Evolutionary conservation across 2,797 vertebrate genomes (phyloP), one percentile per base, ranked within the genome.

Genomic region (Phalloptychus januarius): DNA sequence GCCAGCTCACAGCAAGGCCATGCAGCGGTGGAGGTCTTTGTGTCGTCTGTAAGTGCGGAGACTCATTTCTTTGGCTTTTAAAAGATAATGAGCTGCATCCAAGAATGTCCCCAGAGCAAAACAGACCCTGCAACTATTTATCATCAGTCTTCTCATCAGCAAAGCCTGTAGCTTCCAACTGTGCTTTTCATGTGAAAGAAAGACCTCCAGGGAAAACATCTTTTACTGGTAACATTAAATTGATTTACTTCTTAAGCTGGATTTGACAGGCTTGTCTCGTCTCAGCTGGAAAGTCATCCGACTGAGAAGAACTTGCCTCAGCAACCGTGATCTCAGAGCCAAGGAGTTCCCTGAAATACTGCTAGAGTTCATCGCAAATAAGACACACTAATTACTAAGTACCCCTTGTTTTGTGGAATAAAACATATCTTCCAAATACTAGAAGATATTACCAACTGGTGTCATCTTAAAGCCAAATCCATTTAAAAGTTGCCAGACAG

Each of bases 21-120:
- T 63, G 58, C 50, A 80, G 83, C 7, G 8, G 72, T 76, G 70
- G 15, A 79, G 76, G 79, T 75, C 42, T 84, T 80, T 80, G 65
- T 71, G 67, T 83, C 76, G 72, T 88, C 75, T 83, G 79, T 58
- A 78, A 83, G 52, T 76, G n/a, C 28, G 69, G 50, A 89, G 92
- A 93, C 77, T 92, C 91, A 93, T 89, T 83, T 71, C 72, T 92
- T 78, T 15, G 74, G 74, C 75, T 86, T 38, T 76, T 48, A 85
- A 1, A 87, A 77, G 78, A 80, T 4, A 25, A 15, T 25, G 54
- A 78, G 16, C 69, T 13, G 12, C 79, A 58, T 33, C 28, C 42
- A 71, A 72, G n/a, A 83, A 78, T 2, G 7, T 74, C 45, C 40
- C 71, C 54, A 8, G 42, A 38, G 74, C 13, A 80, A 61, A 74